Evolutionary conservation across 2,888 invertebrate genomes (phyloP).

Genomic region (Arenicola marina): DNA sequence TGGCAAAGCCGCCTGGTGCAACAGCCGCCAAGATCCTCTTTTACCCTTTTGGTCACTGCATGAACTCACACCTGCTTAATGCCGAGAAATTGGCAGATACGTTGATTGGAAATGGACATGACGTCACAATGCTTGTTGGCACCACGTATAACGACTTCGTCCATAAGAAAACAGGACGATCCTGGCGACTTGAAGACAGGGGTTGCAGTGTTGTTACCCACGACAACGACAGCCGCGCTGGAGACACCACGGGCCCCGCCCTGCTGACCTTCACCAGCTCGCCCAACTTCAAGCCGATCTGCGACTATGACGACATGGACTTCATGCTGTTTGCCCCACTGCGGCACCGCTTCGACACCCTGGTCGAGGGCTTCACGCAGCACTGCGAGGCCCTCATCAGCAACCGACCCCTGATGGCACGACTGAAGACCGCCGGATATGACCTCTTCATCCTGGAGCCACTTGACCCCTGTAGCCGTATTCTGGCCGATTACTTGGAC

Average conservation of each 20-base stretch:
- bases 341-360: slow-evolving; percentile 20
- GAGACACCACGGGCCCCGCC: not conserved
- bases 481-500: slow-evolving; percentile 33
- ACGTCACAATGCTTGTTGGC: slow-evolving; percentile 25
- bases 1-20: no score
- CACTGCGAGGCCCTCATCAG: slow-evolving; percentile 30
- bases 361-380: slow-evolving; percentile 19
- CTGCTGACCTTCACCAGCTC: slow-evolving; percentile 18
- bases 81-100: slow-evolving; percentile 27
- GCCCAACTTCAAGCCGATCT: slow-evolving; percentile 25
- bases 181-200: not conserved
- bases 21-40: slow-evolving; percentile 18
- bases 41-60: slow-evolving; percentile 34
- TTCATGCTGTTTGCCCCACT: slow-evolving; percentile 28
- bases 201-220: no score
- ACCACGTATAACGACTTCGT: slow-evolving; percentile 15
- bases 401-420: slow-evolving; percentile 8
- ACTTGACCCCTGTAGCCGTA: slow-evolving; percentile 29
- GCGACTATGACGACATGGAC: slow-evolving; percentile 29
- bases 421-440: slow-evolving; percentile 20
- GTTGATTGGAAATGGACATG: slow-evolving; percentile 19
- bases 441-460: slow-evolving; percentile 32
- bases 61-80: slow-evolving; percentile 34
- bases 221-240: not conserved
- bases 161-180: no score